A percentile compares a stretch with the other conserved stretches of the same genome.
These are phyloP conservation scores for Apodemus agrarius DNA, from an alignment of 2,797 vertebrate species.

Conservation along the genomic window DNA sequence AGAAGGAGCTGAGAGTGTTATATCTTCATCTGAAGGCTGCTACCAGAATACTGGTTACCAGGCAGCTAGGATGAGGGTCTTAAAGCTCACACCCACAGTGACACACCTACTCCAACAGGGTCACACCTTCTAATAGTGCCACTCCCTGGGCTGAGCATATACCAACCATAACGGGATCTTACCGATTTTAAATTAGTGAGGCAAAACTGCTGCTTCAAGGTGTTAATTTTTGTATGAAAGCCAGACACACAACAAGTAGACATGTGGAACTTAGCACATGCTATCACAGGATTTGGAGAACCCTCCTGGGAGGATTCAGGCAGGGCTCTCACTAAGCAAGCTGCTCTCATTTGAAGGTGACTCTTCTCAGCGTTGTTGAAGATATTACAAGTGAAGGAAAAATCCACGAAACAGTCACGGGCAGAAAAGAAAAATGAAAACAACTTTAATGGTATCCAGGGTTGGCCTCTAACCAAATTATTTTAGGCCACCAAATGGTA, in stretches of 20 bases:
- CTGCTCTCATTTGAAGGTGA: not conserved
- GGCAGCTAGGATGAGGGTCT: not conserved
- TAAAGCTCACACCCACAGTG: not conserved
- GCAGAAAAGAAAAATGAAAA: not conserved
- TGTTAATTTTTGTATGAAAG: not conserved
- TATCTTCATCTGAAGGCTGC: no score
- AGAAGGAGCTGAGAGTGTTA: no score
- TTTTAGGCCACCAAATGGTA: not conserved
- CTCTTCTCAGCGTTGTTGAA: not conserved
- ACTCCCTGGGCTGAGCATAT: not conserved
- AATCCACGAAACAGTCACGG: not conserved
- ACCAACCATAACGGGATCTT: not conserved
- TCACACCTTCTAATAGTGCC: not conserved
- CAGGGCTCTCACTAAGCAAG: not conserved
- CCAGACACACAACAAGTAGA: not conserved
- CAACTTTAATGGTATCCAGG: not conserved
- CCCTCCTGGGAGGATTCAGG: not conserved
- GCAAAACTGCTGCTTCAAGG: not conserved
- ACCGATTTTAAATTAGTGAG: not conserved
- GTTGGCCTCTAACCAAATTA: not conserved
- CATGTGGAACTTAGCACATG: not conserved
- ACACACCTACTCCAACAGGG: not conserved
- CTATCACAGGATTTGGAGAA: not conserved
- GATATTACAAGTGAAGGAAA: not conserved
- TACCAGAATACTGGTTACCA: no score